Base-by-base conservation (phyloP, 2,113 vertebrate genomes). In the Peromyscus maniculatus region DNA sequence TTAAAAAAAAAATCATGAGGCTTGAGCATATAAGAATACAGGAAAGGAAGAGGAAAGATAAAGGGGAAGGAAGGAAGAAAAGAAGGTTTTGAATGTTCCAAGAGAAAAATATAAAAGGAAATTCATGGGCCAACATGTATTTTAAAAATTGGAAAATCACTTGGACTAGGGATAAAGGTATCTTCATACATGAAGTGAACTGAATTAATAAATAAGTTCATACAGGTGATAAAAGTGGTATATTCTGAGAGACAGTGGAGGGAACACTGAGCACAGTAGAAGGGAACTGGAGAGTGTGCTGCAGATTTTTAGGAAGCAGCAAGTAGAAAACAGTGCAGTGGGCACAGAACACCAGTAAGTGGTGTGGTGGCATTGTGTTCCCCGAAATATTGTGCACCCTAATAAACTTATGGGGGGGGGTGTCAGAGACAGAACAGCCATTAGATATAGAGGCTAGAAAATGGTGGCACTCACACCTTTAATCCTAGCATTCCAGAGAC, bases 281-380 rank as follows among this genome's bases (percentile, higher is more conserved):
- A 75, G 16, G 22, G 22, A 39, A 33, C 64, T 69, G 9, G 11
- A 26, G 83, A 69, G 22, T 3, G 24, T 7, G 4, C 2, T 26
- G 24, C 22, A 1, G 2, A 52, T 89, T 75, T 91, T 19, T 87
- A 67, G 31, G 93, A 64, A 69, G 3, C 10, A 75, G 24, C 36
- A 55, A 75, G 28, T 55, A 28, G 5, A 8, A 12, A 39, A 59
- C n/a, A 59, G 36, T 21, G n/a, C 1, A 39, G 33, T n/a, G 74
- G 12, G 11, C 16, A 5, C 7, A 0, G 6, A 16, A 1, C 31
- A 7, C 15, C 49, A 28, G 7, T n/a, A 28, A 19, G 1, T 57
- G 43, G 36, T 9, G 2, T 43, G 43, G 43, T 43, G 43, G 43
- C 43, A 43, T 43, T 43, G 43, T 43, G 43, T 43, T 43, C 43